These are phyloP conservation scores for Papilio glaucus DNA, from an alignment of 1,140 invertebrate species.

Conservation along the genomic window DNA sequence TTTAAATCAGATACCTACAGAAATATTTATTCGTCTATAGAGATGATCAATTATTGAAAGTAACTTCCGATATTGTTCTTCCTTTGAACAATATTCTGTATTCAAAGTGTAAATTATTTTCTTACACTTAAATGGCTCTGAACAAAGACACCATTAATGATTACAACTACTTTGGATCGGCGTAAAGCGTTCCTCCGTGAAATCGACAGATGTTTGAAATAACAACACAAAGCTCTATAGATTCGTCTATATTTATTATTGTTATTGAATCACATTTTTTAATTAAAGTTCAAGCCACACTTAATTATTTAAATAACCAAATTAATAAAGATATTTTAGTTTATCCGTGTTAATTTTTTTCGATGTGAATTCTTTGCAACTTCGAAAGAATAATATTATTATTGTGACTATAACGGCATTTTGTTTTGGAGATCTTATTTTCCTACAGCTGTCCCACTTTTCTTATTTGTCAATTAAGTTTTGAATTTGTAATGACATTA, in stretches of 20 bases:
- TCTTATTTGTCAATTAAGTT: too few species aligned
- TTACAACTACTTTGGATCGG: slow-evolving; percentile 14
- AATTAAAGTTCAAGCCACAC: neutral
- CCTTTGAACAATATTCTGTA: neutral
- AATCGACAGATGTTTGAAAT: slow-evolving; percentile 17
- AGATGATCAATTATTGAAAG: slow-evolving; percentile 9
- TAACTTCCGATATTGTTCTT: neutral
- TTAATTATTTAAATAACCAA: neutral
- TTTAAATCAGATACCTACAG: neutral
- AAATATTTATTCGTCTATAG: neutral
- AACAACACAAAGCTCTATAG: slow-evolving; percentile 1
- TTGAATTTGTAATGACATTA: too few species aligned
- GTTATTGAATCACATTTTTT: neutral
- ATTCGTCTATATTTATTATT: slow-evolving; percentile 17
- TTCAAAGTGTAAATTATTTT: slow-evolving; percentile 34
- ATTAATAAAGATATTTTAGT: neutral
- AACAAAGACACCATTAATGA: slow-evolving; percentile 26
- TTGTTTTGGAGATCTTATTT: too few species aligned
- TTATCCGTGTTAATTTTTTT: too few species aligned
- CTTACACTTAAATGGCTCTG: slow-evolving; percentile 27
- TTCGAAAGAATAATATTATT: too few species aligned
- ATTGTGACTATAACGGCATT: too few species aligned
- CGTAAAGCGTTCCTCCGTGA: slow-evolving; percentile 23
- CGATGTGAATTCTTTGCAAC: too few species aligned
- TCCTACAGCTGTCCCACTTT: too few species aligned